A percentile compares a stretch with the other conserved stretches of the same genome.
Conservation (phyloP, 35 echinoderm and acorn worm genomes). For the Apostichopus parvimensis region DNA sequence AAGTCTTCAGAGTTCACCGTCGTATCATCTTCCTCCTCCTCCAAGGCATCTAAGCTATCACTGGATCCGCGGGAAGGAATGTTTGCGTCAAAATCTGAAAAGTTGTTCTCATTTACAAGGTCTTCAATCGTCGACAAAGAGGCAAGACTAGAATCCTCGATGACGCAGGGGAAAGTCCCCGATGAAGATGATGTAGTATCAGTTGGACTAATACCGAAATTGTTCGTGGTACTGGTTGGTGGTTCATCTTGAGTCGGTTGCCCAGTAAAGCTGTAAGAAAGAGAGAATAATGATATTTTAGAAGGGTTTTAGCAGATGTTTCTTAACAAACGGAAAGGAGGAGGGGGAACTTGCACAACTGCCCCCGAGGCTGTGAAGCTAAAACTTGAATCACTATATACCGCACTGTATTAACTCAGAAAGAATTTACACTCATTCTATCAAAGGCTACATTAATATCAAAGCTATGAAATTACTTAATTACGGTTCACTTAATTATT, state of each 20-base stretch:
- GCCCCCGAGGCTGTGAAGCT: too few relatives aligned
- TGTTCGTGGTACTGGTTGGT: not conserved
- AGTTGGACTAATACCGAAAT: not conserved
- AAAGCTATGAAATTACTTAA: too few relatives aligned
- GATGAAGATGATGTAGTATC: conserved; percentile 48
- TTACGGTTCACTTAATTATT: too few relatives aligned
- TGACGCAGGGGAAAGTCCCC: conserved; percentile 54
- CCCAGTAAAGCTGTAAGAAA: conserved; percentile 37
- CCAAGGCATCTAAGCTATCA: conserved; percentile 37
- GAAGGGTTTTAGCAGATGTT: not conserved
- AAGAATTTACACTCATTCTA: too few relatives aligned
- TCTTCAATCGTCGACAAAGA: conserved; percentile 53
- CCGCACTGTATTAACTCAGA: too few relatives aligned
- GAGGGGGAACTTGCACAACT: too few relatives aligned
- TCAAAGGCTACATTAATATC: too few relatives aligned
- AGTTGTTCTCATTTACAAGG: conserved; percentile 36
- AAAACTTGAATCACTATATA: too few relatives aligned
- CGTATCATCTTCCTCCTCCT: conserved; percentile 33
- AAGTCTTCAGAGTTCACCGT: not conserved
- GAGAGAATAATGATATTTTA: not conserved
- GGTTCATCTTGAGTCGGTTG: conserved; percentile 12
- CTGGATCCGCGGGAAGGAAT: conserved; percentile 26
- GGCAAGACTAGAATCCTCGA: conserved; percentile 50
- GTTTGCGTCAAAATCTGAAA: conserved; percentile 47
- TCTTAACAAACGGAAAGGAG: too few relatives aligned